Conservation (phyloP, 2,888 invertebrate genomes). For the Chaetogeoica ovagalla region DNA sequence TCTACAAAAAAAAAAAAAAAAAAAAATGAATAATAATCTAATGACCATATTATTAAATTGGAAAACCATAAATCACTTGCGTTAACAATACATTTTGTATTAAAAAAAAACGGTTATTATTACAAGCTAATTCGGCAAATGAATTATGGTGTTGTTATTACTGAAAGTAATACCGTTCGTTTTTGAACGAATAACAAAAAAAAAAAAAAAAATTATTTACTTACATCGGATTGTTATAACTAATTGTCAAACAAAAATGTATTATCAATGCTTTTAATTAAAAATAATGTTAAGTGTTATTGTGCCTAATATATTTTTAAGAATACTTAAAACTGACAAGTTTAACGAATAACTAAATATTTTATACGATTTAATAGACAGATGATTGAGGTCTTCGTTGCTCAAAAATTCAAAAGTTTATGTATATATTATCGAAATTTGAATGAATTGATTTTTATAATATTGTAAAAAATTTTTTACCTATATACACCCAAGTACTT, state of each 20-base stretch:
- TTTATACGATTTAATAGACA: too few relatives aligned
- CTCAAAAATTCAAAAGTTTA: too few relatives aligned
- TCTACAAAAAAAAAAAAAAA: background rate
- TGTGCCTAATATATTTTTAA: background rate
- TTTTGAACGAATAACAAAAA: too few relatives aligned
- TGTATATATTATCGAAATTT: too few relatives aligned
- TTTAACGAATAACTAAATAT: too few relatives aligned
- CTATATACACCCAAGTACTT: background rate
- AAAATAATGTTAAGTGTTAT: background rate
- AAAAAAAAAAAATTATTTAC: conserved; percentile 10
- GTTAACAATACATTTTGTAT: background rate
- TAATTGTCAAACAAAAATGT: conserved; percentile 1
- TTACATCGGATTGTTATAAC: background rate
- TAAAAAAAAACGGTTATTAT: background rate
- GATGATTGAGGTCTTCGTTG: too few relatives aligned
- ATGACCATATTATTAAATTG: background rate
- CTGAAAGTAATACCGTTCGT: background rate
- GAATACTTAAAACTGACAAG: too few relatives aligned
- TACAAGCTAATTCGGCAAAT: background rate
- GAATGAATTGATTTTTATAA: too few relatives aligned
- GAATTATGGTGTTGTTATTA: background rate
- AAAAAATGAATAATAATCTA: background rate
- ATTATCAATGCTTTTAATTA: background rate
- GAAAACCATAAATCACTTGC: background rate
- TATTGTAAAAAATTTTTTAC: too few relatives aligned